Evolutionary conservation across 2,797 vertebrate genomes (phyloP).

Genomic region (Neosilurus hyrtlii): DNA sequence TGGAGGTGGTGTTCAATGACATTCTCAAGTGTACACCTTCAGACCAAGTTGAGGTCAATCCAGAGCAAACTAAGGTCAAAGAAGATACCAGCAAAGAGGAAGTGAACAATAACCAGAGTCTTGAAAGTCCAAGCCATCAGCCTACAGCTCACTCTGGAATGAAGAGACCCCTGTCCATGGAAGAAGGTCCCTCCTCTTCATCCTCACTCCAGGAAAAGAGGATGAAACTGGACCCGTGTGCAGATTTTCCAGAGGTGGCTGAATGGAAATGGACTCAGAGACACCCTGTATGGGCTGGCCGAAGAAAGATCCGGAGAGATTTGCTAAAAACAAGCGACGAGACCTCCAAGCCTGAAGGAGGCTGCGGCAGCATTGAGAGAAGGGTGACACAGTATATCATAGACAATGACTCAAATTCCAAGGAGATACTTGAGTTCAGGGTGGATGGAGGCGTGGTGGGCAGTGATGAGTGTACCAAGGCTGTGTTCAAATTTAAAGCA

Average conservation of each 20-base stretch:
- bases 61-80: background rate
- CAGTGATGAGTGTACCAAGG: slow-evolving; percentile 63
- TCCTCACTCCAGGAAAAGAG: slow-evolving; percentile 61
- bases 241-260: slow-evolving; percentile 23
- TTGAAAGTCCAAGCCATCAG: slow-evolving; percentile 43
- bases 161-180: slow-evolving; percentile 65
- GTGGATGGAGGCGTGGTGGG: slow-evolving; percentile 65
- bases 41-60: slow-evolving; percentile 38
- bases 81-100: slow-evolving; percentile 47
- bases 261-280: slow-evolving; percentile 74
- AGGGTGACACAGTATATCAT: slow-evolving; percentile 76
- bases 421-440: slow-evolving; percentile 72
- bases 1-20: slow-evolving; percentile 68
- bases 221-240: slow-evolving; percentile 44
- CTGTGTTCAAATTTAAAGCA: slow-evolving; percentile 67
- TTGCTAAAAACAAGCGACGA: slow-evolving; percentile 68
- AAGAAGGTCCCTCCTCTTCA: slow-evolving; percentile 52
- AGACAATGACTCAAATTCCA: slow-evolving; percentile 60
- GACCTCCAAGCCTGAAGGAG: slow-evolving; percentile 56
- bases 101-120: slow-evolving; percentile 54
- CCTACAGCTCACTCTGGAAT: slow-evolving; percentile 38
- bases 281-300: slow-evolving; percentile 82
- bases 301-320: slow-evolving; percentile 80
- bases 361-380: slow-evolving; percentile 74
- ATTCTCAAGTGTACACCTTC: slow-evolving; percentile 73